A percentile compares a stretch with the other conserved stretches of the same genome.
Evolutionary conservation across 2,888 invertebrate genomes (phyloP).

Genomic region (Drosophila fungiperda): DNA sequence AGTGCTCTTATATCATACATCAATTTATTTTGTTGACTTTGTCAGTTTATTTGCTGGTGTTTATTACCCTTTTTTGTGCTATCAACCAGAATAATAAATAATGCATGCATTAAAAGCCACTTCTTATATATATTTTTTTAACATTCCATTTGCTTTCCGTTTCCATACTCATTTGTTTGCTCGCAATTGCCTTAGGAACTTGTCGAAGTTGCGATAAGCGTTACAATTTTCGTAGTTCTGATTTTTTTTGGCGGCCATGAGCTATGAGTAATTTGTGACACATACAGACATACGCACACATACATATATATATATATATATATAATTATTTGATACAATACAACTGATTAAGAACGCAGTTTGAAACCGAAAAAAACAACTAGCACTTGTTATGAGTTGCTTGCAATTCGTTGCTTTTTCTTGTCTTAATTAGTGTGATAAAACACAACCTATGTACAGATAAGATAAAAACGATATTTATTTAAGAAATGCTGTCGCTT

Average conservation of each 20-base stretch:
- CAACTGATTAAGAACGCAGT: slow-evolving; percentile 23
- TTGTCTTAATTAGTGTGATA: slow-evolving; percentile 20
- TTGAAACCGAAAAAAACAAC: slow-evolving; percentile 29
- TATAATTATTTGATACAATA: slow-evolving; percentile 5
- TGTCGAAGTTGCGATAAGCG: slow-evolving; percentile 40
- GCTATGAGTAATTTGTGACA: slow-evolving; percentile 41
- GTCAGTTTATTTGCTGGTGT: not conserved
- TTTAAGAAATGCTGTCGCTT: slow-evolving; percentile 13
- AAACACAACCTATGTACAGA: slow-evolving; percentile 14
- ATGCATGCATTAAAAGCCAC: slow-evolving; percentile 28
- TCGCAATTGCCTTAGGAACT: slow-evolving; percentile 24
- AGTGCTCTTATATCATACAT: not conserved
- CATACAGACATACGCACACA: not conserved
- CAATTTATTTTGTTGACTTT: slow-evolving; percentile 2
- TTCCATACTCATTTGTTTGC: slow-evolving; percentile 8
- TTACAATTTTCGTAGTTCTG: slow-evolving; percentile 9
- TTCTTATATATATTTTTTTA: slow-evolving; percentile 28
- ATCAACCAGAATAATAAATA: slow-evolving; percentile 24
- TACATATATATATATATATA: not conserved
- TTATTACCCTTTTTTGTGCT: slow-evolving; percentile 11
- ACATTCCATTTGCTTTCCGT: slow-evolving; percentile 23
- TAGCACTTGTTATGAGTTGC: slow-evolving; percentile 36
- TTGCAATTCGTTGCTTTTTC: slow-evolving; percentile 12
- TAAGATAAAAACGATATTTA: slow-evolving; percentile 23
- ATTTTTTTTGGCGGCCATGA: not conserved